Conservation (phyloP, 2,888 invertebrate species). For the Patella depressa region DNA sequence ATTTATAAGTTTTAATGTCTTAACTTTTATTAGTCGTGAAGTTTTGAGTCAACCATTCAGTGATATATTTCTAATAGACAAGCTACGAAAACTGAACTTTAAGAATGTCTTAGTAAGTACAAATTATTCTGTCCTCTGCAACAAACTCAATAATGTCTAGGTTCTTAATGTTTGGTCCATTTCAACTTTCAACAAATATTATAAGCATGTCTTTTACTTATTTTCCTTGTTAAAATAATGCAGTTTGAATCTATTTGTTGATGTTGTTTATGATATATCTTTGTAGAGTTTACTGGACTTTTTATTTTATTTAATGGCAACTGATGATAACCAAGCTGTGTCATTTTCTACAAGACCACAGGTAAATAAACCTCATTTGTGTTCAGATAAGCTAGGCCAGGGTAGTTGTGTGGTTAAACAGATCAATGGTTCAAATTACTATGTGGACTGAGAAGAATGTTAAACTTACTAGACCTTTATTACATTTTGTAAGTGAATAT, state of each 20-base stretch:
- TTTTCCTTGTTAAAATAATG: too few species aligned
- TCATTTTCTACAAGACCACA: background rate
- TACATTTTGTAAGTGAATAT: too few species aligned
- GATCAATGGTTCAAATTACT: too few species aligned
- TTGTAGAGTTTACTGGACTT: slow-evolving; percentile 18
- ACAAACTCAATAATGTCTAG: too few species aligned
- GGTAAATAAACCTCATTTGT: background rate
- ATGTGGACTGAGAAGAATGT: too few species aligned
- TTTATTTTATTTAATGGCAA: slow-evolving; percentile 14
- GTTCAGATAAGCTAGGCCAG: too few species aligned
- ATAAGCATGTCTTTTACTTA: too few species aligned
- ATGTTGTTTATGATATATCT: background rate
- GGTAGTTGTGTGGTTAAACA: too few species aligned
- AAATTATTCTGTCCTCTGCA: background rate
- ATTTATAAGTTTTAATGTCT: background rate
- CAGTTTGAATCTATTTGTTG: too few species aligned
- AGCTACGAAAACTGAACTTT: slow-evolving; percentile 18
- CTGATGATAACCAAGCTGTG: background rate
- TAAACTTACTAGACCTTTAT: too few species aligned
- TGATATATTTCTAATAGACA: slow-evolving; percentile 21
- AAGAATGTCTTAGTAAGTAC: slow-evolving; percentile 16
- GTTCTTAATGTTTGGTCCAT: too few species aligned
- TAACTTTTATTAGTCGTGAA: slow-evolving; percentile 12
- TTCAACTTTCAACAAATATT: too few species aligned
- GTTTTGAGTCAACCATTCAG: slow-evolving; percentile 15